Percentiles rank a stretch among this genome's conserved stretches.
These are phyloP conservation scores for Cryptus armator DNA, from an alignment of 2,888 invertebrate species.

Conservation along the genomic window DNA sequence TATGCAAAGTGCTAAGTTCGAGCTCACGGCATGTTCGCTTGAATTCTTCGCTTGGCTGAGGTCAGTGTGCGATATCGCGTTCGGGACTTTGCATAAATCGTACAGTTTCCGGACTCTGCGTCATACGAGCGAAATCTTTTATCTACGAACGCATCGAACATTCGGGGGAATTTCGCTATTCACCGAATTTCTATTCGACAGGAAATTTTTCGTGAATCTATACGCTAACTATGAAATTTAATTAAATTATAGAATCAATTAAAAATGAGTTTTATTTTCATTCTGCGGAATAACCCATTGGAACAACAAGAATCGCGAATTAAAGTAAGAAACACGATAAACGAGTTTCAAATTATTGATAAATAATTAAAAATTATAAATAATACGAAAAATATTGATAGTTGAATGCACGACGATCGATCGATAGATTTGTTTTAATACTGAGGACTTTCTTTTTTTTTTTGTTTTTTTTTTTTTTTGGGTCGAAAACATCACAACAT, in stretches of 20 bases:
- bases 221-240: neutral
- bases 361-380: too few species aligned
- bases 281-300: neutral
- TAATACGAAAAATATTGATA: too few species aligned
- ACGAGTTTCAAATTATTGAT: too few species aligned
- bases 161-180: neutral
- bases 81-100: conserved; percentile 1
- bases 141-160: neutral
- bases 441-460: too few species aligned
- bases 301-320: too few species aligned
- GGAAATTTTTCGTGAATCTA: neutral
- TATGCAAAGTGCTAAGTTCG: neutral
- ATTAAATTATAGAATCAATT: neutral
- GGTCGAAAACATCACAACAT: too few species aligned
- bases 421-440: too few species aligned
- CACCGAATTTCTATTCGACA: neutral
- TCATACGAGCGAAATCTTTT: neutral
- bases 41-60: neutral
- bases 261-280: neutral
- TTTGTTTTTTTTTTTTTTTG: too few species aligned
- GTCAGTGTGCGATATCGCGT: conserved; percentile 23
- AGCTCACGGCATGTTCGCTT: neutral
- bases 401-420: too few species aligned
- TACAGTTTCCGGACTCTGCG: conserved; percentile 2
- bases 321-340: too few species aligned